These are phyloP conservation scores for Axea sp. DNA, from an alignment of 2,888 invertebrate species.

Conservation along the genomic window DNA sequence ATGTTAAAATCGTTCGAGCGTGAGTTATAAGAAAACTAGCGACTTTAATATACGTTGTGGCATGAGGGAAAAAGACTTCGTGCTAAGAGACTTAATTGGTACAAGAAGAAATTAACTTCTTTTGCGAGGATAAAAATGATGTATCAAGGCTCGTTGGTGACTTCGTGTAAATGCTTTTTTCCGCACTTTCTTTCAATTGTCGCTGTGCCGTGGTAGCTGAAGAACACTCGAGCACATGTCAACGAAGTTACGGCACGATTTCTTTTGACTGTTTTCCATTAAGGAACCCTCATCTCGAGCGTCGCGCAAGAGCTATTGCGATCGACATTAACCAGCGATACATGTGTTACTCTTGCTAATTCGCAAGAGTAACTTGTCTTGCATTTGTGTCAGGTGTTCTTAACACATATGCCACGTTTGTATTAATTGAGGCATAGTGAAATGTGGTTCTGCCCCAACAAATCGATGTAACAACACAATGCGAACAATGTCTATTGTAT, in stretches of 20 bases:
- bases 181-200: conserved; percentile 65
- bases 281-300: conserved; percentile 64
- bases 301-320: conserved; percentile 48
- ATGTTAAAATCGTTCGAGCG: not conserved
- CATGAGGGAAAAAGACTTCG: conserved; percentile 27
- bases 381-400: conserved; percentile 40
- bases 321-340: conserved; percentile 38
- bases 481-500: conserved; percentile 55
- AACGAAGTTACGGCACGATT: conserved; percentile 70
- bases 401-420: conserved; percentile 14
- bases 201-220: conserved; percentile 30
- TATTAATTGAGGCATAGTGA: conserved; percentile 36
- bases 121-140: conserved; percentile 40
- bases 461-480: not conserved
- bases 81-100: conserved; percentile 46
- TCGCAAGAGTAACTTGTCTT: conserved; percentile 26
- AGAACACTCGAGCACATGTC: conserved; percentile 60
- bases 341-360: conserved; percentile 27
- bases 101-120: conserved; percentile 48
- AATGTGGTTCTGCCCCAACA: conserved; percentile 12
- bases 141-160: conserved; percentile 28
- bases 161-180: conserved; percentile 60
- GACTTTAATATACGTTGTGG: too few relatives aligned
- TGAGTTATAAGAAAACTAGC: conserved; percentile 20
- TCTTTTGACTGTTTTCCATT: conserved; percentile 63